These are phyloP conservation scores for Halichoeres trimaculatus DNA, from an alignment of 2,113 vertebrate genomes.

Conservation along the genomic window DNA sequence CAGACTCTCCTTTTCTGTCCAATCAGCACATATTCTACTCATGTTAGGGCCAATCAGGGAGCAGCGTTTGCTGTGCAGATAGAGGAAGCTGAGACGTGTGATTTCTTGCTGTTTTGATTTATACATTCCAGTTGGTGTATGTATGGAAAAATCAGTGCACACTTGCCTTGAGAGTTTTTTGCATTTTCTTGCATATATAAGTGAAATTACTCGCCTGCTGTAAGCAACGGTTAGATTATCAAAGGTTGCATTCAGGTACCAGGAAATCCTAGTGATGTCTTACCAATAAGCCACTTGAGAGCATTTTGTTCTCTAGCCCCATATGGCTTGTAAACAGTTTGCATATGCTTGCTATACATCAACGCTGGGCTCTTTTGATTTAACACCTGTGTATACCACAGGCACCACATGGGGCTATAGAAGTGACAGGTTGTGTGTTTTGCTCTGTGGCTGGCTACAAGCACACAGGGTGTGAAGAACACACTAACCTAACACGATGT, in stretches of 20 bases:
- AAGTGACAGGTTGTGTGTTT: conserved; percentile 30
- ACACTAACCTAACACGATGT: conserved; percentile 22
- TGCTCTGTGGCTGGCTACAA: conserved; percentile 24
- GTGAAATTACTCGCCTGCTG: background rate
- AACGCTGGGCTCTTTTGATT: background rate
- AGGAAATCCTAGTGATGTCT: conserved; percentile 16
- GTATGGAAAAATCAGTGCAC: background rate
- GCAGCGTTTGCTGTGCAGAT: conserved; percentile 15
- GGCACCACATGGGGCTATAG: conserved; percentile 6
- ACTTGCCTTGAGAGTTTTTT: background rate
- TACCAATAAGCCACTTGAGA: conserved; percentile 5
- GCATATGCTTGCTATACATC: conserved; percentile 25
- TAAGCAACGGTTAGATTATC: background rate
- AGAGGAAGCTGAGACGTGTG: conserved; percentile 15
- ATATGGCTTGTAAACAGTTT: conserved; percentile 31
- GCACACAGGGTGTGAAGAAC: conserved; percentile 20
- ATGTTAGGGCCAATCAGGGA: conserved; percentile 54
- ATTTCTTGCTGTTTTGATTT: conserved; percentile 33
- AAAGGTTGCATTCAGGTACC: background rate
- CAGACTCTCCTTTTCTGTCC: conserved; percentile 55
- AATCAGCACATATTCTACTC: conserved; percentile 56
- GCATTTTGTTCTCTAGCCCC: conserved; percentile 5
- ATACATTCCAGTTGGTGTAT: background rate
- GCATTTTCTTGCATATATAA: background rate
- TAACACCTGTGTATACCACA: conserved; percentile 22